phyloP scores from a whole-genome alignment of 2,888 invertebrate genomes.

The Eurytoma adleriae region DNA sequence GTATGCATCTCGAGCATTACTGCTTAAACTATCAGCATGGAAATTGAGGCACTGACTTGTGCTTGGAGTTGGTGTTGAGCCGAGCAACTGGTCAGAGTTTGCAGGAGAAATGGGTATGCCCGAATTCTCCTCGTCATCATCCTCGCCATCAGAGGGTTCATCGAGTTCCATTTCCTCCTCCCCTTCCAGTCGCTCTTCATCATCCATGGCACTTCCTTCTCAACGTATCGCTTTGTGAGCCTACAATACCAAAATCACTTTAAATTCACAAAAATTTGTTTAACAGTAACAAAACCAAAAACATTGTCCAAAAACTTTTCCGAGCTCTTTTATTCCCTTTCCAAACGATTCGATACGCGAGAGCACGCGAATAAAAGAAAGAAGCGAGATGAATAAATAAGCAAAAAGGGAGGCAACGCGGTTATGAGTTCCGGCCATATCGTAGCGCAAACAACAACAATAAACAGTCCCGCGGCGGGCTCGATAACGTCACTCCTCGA shows the following conservation, averaged over 20 bases:
- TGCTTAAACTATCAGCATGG: conserved; percentile 50
- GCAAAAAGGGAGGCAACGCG: background rate
- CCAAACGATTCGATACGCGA: no score
- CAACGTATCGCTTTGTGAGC: conserved; percentile 28
- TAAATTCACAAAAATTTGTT: no score
- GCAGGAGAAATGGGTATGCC: conserved; percentile 78
- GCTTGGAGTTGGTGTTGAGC: conserved; percentile 69
- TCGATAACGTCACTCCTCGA: no score
- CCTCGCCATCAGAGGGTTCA: conserved; percentile 85
- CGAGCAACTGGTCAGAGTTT: conserved; percentile 73
- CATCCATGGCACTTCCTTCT: conserved; percentile 72
- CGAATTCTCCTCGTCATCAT: conserved; percentile 81
- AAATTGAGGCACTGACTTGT: conserved; percentile 61
- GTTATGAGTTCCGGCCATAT: no score
- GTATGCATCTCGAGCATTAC: conserved; percentile 50
- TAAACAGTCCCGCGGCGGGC: no score
- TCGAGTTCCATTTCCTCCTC: conserved; percentile 85
- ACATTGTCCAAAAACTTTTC: no score
- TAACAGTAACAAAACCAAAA: no score
- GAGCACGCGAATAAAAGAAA: background rate
- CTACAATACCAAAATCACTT: background rate
- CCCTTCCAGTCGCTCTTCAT: conserved; percentile 74
- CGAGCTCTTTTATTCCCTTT: no score
- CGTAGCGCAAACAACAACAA: no score
- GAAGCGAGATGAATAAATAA: no score